Base-by-base conservation (phyloP, 2,797 vertebrate species). In the Pteropus rufus region DNA sequence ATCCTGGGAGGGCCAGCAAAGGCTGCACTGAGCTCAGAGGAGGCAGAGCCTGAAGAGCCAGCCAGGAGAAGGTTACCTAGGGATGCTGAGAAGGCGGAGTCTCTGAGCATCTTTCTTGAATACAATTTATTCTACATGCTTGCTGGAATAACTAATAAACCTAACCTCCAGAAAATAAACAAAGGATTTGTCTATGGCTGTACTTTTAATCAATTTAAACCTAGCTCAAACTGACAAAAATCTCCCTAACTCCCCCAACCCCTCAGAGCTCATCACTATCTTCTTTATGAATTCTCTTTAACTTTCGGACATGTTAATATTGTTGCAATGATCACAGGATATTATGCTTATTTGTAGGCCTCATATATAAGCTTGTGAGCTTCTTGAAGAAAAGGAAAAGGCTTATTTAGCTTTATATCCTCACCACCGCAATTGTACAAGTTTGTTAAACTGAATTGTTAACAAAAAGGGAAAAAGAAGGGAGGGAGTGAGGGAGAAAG, bases 181-280 rank as follows among this genome's bases (percentile, higher is more conserved):
- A 90, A n/a, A 5, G 24, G 34, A 31, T 67, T 84, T 82, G 69
- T 80, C 60, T 77, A 44, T 18, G 81, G 44, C 64, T 86, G 44
- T 34, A 77, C 41, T 95, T 91, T 93, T 52, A 91, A 88, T 64
- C 80, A 34, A 88, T 72, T 92, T 84, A 62, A 80, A 81, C 23
- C 41, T 34, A 92, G 11, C 10, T 84, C 19, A 67, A 90, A 85
- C 15, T 58, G 34, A 95, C 41, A 92, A 70, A 67, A 84, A 8
- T 81, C 69, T 92, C 72, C 34, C 65, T 60, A 60, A 77, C 10
- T 58, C 6, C 18, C 19, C 9, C 23, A 26, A 6, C 12, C 1
- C 16, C 23, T 49, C 10, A 34, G 62, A 83, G 21, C 21, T 62
- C 44, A 41, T 80, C 19, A 39, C 36, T 67, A 14, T 84, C 39